Base-by-base conservation (phyloP, 2,888 invertebrate species). In the Drosophila meridionalis region DNA sequence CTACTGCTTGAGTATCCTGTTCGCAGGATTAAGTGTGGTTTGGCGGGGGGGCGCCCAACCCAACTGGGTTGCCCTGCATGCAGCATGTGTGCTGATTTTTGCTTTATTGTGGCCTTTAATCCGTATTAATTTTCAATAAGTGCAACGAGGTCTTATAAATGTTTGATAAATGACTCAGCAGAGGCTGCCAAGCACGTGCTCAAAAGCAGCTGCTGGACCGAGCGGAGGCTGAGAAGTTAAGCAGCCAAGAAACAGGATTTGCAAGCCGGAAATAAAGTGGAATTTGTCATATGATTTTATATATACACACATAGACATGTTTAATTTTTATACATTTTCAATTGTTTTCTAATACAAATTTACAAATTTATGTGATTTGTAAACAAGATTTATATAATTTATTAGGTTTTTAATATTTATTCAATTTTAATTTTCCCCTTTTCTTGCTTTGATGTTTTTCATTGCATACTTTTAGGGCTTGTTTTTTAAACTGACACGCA, bases 61-160 rank as follows among this genome's bases (percentile, higher is more conserved):
- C 57, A 40, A 40, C 40, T 55, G 28, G 58, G 72, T 65, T 57
- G 55, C 76, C 60, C 20, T 58, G 59, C 40, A 40, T 56, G 32
- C 61, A 34, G 77, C 78, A 82, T 85, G 82, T 88, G 85, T 85
- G 85, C 86, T 81, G 86, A 87, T 86, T 87, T 83, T 69, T 76
- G 73, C 75, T 70, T 80, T 80, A 80, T 82, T 83, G 81, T 86
- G 86, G 87, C 59, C 65, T 74, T 73, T 85, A 85, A 81, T 83
- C 78, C 81, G 86, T 82, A 87, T 88, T 88, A 88, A 83, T 87
- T 87, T 87, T 83, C 86, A 86, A 88, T 87, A 88, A 86, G 88
- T 86, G 78, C 81, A 87, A 62, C 73, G 70, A 52, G 76, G 69
- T 81, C 81, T 71, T 36, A 74, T 83, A 76, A 86, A 74, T 80